Percentiles rank a stretch among this genome's conserved stretches.
These are phyloP conservation scores for Indri indri DNA, from an alignment of 2,113 vertebrate species.

Conservation along the genomic window DNA sequence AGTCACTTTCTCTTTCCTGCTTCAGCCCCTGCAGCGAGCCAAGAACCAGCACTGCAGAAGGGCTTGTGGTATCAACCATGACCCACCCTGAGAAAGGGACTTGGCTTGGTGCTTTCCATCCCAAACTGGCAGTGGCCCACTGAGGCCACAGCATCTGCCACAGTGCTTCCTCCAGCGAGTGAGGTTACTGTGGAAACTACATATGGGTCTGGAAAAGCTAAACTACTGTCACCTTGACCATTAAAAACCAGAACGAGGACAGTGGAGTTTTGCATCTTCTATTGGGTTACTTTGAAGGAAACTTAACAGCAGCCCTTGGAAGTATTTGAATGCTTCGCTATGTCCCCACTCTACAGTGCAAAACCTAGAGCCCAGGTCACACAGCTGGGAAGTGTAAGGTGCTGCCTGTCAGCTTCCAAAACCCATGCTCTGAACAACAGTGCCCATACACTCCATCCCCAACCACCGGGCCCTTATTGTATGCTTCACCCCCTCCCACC, in stretches of 20 bases:
- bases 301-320: neutral
- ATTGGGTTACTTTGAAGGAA: neutral
- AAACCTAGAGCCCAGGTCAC: neutral
- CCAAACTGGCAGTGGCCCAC: neutral
- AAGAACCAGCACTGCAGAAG: neutral
- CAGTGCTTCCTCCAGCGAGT: neutral
- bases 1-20: neutral
- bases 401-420: neutral
- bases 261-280: slow-evolving; percentile 18
- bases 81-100: neutral
- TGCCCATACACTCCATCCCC: rapidly evolving
- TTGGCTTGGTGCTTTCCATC: neutral
- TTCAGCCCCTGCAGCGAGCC: neutral
- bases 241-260: slow-evolving; percentile 52
- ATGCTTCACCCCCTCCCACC: neutral
- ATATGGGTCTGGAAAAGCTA: neutral
- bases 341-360: neutral
- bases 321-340: neutral
- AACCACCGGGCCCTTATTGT: rapidly evolving
- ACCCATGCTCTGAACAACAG: neutral
- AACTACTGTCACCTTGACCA: neutral
- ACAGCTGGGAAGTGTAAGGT: neutral
- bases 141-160: neutral
- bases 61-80: neutral
- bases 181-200: neutral